Conservation (phyloP, 1,140 invertebrate species). For the Anastatus disparis region DNA sequence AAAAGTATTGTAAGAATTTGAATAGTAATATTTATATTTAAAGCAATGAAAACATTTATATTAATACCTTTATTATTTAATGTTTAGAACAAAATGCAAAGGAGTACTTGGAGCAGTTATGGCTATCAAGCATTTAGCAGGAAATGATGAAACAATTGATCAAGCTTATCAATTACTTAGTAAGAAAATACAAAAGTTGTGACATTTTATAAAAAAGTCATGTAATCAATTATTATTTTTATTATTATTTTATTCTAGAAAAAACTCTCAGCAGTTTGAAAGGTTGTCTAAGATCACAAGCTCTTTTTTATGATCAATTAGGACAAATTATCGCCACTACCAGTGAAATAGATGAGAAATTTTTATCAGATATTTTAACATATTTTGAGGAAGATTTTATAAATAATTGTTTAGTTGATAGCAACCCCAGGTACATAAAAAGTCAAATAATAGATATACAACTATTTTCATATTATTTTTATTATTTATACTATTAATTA, state of each 20-base stretch:
- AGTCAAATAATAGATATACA: too few relatives aligned
- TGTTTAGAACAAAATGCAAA: conserved; percentile 61
- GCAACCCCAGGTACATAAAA: conserved; percentile 29
- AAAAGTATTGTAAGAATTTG: conserved; percentile 58
- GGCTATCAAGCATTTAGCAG: conserved; percentile 65
- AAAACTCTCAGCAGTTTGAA: conserved; percentile 56
- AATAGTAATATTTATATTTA: neutral
- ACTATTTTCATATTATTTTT: neutral
- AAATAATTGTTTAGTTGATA: conserved; percentile 49
- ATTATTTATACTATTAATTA: neutral
- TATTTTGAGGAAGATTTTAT: conserved; percentile 73
- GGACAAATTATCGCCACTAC: conserved; percentile 68
- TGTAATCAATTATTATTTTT: too few relatives aligned
- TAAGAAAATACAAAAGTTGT: conserved; percentile 37
- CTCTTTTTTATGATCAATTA: conserved; percentile 80
- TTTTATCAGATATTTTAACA: conserved; percentile 70
- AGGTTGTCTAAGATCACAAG: conserved; percentile 62
- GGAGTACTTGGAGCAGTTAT: conserved; percentile 65
- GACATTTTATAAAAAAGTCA: too few relatives aligned
- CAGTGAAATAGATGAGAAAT: conserved; percentile 68
- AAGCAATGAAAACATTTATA: conserved; percentile 9
- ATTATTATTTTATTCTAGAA: conserved; percentile 49
- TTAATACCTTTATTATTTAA: conserved; percentile 19
- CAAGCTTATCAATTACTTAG: conserved; percentile 55
- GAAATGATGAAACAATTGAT: conserved; percentile 49